A percentile compares a stretch with the other conserved stretches of the same genome.
phyloP scores from a whole-genome alignment of 2,888 invertebrate species.

The Philereme transversata region DNA sequence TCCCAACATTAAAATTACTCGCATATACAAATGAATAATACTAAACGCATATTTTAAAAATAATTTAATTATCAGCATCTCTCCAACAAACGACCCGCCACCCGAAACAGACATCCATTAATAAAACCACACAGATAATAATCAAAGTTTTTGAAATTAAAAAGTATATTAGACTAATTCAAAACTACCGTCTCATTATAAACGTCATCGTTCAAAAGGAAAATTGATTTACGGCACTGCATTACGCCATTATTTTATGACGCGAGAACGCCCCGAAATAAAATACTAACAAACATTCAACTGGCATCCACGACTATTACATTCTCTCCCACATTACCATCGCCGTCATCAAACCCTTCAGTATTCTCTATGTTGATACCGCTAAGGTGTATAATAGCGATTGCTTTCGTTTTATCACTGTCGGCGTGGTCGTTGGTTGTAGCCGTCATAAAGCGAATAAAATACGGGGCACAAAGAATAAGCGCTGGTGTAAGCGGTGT shows the following conservation, averaged over 20 bases:
- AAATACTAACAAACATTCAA: conserved; percentile 83
- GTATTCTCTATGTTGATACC: conserved; percentile 31
- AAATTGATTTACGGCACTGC: conserved; percentile 81
- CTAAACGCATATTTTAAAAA: conserved; percentile 16
- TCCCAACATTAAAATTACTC: conserved; percentile 6
- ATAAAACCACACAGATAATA: conserved; percentile 61
- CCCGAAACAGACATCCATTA: conserved; percentile 51
- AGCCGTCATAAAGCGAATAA: conserved; percentile 83
- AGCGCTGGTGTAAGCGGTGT: conserved; percentile 82
- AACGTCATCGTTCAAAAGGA: conserved; percentile 78
- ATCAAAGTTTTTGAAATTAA: conserved; percentile 58
- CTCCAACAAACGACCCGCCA: conserved; percentile 36
- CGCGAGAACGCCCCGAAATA: conserved; percentile 82
- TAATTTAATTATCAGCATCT: conserved; percentile 26
- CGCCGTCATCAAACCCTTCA: conserved; percentile 26
- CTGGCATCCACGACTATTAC: conserved; percentile 82
- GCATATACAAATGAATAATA: conserved; percentile 18
- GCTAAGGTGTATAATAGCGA: conserved; percentile 49
- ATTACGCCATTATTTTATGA: conserved; percentile 83
- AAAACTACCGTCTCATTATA: conserved; percentile 76
- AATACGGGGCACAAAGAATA: conserved; percentile 84
- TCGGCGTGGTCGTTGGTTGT: conserved; percentile 49
- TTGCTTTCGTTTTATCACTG: conserved; percentile 29
- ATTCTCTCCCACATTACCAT: conserved; percentile 50
- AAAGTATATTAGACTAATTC: conserved; percentile 66